These are phyloP conservation scores for Chaenocephalus aceratus DNA, from an alignment of 2,113 vertebrate genomes.

Conservation along the genomic window DNA sequence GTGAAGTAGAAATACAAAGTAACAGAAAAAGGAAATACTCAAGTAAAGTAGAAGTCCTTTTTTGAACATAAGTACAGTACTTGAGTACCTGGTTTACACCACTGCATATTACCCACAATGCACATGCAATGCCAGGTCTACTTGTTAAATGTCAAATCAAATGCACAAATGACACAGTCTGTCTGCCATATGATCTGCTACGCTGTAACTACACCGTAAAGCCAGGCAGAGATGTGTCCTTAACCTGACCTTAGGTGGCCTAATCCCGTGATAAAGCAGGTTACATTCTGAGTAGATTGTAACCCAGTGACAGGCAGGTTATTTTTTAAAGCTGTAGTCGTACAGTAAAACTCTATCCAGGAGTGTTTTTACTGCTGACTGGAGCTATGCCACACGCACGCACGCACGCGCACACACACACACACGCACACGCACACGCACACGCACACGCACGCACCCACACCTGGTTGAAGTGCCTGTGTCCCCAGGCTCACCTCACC, in stretches of 20 bases:
- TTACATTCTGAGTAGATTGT: not conserved
- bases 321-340: no score
- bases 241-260: conserved; percentile 15
- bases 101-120: no score
- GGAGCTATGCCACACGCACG: not conserved
- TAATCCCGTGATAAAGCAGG: conserved; percentile 27
- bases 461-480: conserved; percentile 26
- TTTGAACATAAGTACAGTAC: no score
- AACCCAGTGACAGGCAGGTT: not conserved
- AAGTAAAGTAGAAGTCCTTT: no score
- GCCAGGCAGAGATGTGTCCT: not conserved
- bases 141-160: not conserved
- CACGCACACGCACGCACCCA: not conserved
- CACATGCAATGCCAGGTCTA: no score
- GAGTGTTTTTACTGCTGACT: conserved; percentile 22
- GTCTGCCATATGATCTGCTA: not conserved
- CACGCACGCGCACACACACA: conserved; percentile 7
- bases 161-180: not conserved
- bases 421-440: no score
- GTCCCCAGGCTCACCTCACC: conserved; percentile 37
- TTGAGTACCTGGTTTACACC: no score
- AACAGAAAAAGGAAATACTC: no score
- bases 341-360: conserved; percentile 2
- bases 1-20: no score
- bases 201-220: not conserved